Base-by-base conservation (phyloP, 2,888 invertebrate genomes). In the Trichogramma dendrolimi region DNA sequence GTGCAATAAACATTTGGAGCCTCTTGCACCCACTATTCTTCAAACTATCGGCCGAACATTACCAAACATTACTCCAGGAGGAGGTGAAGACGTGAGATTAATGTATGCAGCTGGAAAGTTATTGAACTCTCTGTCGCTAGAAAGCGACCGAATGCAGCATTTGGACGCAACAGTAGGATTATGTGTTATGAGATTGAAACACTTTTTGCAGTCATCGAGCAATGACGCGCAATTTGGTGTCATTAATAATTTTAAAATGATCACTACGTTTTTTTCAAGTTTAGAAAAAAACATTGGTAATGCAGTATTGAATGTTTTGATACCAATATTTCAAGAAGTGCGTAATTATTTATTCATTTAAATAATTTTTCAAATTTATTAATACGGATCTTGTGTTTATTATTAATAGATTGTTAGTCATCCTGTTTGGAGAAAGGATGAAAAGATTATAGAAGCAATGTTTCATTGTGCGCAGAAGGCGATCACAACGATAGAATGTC, bases 31-130 rank as follows among this genome's bases (percentile, higher is more conserved):
- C 39, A 88, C 89, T 62, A 86, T 95, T 62, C 83, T 94, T 4
- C 82, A 84, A 38, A 87, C 90, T 1, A 80, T 81, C 14, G 72
- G 85, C 78, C 78, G 78, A 46, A 82, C 84, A 0, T 75, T 89
- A 6, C 79, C 81, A 14, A 82, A 81, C 48, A 84, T 85, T 0
- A 79, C 88, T 63, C 80, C 87, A 58, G 85, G 87, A 75, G 82
- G 86, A 58, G 84, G 86, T 0, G 92, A 92, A 73, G 84, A 85
- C 61, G 82, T 87, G 55, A 83, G 92, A 52, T 78, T 92, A 14
- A 91, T 92, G 89, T 88, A 85, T 68, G 87, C 88, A 58, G 83
- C 91, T 60, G 91, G 92, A 6, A 86, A 87, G 72, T 82, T 91
- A 5, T 80, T 92, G 68, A 88, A 90, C 63, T 81, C 88, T 11